phyloP scores from a whole-genome alignment of 37 sponge, comb jelly and placozoan genomes.

The Ianthella basta region DNA sequence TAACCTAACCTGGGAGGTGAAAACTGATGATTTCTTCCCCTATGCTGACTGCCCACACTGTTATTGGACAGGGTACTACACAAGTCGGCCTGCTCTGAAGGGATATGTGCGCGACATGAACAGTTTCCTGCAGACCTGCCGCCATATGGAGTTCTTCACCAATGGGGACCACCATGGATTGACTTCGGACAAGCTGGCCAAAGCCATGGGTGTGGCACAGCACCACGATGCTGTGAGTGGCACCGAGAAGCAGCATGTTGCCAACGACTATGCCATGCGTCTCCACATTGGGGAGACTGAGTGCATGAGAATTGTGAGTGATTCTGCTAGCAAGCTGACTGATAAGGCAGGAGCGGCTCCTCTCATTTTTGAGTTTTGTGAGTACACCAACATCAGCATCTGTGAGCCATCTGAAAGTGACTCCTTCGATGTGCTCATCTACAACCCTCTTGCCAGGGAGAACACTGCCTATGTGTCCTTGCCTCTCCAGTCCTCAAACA shows the following conservation, averaged over 20 bases:
- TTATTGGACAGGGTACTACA: constrained; percentile 98
- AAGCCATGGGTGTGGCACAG: constrained; percentile 93
- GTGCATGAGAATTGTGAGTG: constrained; percentile 44
- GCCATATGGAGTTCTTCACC: constrained; percentile 73
- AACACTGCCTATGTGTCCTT: constrained; percentile 22
- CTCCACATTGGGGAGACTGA: constrained; percentile 85
- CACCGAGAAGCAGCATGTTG: constrained; percentile 94
- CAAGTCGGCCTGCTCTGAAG: constrained; percentile 93
- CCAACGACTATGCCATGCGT: constrained; percentile 93
- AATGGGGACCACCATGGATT: neutral
- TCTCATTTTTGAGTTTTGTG: constrained; percentile 62
- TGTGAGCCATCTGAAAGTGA: constrained; percentile 65
- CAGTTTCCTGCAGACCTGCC: constrained; percentile 87
- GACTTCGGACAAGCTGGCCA: constrained; percentile 24
- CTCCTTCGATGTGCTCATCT: constrained; percentile 75
- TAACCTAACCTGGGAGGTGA: constrained; percentile 63
- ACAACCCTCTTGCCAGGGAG: constrained; percentile 77
- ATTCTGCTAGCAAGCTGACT: constrained; percentile 38
- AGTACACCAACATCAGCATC: constrained; percentile 82
- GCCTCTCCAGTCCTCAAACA: constrained; percentile 32
- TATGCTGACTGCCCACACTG: constrained; percentile 75
- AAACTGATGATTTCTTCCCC: constrained; percentile 98
- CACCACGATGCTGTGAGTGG: constrained; percentile 99
- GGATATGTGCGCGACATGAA: constrained; percentile 85
- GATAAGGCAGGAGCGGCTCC: constrained; percentile 7